These are phyloP conservation scores for Phyllotis vaccarum DNA, from an alignment of 2,797 vertebrate species.

Conservation along the genomic window DNA sequence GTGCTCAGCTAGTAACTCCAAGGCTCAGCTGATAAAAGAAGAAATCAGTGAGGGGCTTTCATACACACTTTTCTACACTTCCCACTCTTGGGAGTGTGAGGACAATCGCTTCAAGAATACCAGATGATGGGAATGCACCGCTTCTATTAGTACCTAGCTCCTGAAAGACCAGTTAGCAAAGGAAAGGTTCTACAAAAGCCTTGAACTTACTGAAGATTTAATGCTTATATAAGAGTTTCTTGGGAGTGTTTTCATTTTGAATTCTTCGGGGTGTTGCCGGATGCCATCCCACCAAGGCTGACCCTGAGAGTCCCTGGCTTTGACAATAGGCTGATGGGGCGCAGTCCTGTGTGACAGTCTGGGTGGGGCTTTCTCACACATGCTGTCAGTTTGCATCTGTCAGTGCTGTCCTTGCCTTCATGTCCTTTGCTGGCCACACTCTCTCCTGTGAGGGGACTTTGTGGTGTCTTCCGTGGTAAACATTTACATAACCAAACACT, in stretches of 20 bases:
- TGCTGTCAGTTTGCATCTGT: neutral
- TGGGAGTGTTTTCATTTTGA: neutral
- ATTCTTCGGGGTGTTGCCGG: neutral
- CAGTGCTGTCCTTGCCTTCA: fast-evolving
- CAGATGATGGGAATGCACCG: fast-evolving
- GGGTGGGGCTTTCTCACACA: neutral
- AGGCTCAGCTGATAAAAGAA: neutral
- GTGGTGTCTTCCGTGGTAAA: neutral
- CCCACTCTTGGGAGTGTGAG: neutral
- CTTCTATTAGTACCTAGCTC: no score
- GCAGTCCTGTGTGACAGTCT: no score
- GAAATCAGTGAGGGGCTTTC: neutral
- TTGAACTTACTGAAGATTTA: neutral
- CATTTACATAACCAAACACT: neutral
- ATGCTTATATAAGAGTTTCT: neutral
- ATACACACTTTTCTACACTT: neutral
- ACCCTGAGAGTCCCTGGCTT: neutral
- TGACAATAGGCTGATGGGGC: fast-evolving
- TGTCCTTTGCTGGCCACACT: neutral
- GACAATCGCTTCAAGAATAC: neutral
- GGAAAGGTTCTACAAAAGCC: neutral
- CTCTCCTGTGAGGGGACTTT: neutral
- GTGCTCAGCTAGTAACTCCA: neutral
- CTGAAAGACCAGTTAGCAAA: neutral
- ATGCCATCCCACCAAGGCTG: neutral